phyloP scores from a whole-genome alignment of 2,888 invertebrate species.

The Venusia cambrica region DNA sequence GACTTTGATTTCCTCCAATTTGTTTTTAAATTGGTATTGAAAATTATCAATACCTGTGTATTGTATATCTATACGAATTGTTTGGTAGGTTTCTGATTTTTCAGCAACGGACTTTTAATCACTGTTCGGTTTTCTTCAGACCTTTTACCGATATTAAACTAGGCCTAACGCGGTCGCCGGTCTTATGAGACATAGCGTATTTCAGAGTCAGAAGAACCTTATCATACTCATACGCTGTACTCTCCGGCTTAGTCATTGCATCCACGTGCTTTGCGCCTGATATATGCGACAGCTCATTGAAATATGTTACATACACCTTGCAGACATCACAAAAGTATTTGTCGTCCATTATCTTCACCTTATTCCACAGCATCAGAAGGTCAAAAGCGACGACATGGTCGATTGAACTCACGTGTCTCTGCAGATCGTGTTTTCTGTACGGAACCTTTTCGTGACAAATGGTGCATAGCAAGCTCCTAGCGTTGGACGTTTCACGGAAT shows the following conservation, averaged over 20 bases:
- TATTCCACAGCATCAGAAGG: conserved; percentile 26
- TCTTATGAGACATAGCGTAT: conserved; percentile 21
- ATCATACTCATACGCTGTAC: conserved; percentile 23
- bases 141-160: conserved; percentile 13
- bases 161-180: conserved; percentile 12
- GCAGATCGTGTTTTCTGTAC: conserved; percentile 5
- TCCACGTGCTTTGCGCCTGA: conserved; percentile 1
- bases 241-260: conserved; percentile 10
- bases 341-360: conserved; percentile 20
- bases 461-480: conserved; percentile 13
- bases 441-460: conserved; percentile 22
- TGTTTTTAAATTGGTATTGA: no score
- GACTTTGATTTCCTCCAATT: no score
- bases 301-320: conserved; percentile 20
- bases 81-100: no score
- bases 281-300: conserved; percentile 21
- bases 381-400: conserved; percentile 22
- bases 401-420: conserved; percentile 10
- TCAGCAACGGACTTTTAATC: no score
- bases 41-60: no score
- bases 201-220: conserved; percentile 15
- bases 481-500: conserved; percentile 13
- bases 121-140: no score
- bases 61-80: no score
- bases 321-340: conserved; percentile 23